Conservation (phyloP, 2,888 invertebrate species). For the Creontiades dilutus region DNA sequence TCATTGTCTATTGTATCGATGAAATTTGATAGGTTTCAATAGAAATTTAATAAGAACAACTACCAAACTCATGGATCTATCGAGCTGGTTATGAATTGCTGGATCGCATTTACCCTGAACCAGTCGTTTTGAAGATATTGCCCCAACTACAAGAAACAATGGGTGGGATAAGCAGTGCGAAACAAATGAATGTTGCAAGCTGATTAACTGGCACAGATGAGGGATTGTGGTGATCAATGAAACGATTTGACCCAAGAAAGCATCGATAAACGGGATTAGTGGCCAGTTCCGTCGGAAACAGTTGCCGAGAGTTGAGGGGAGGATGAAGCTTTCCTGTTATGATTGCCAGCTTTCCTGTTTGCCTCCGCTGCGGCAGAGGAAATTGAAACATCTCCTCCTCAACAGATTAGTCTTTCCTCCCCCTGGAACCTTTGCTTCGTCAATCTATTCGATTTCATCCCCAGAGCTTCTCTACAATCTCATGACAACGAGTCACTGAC, state of each 20-base stretch:
- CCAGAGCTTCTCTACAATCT: neutral
- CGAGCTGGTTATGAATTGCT: too few species aligned
- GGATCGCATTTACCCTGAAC: too few species aligned
- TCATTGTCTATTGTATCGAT: too few species aligned
- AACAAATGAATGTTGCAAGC: neutral
- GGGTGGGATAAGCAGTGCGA: neutral
- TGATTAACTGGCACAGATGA: neutral
- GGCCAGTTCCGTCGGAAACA: conserved; percentile 25
- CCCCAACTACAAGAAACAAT: too few species aligned
- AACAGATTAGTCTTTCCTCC: conserved; percentile 35
- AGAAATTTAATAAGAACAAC: too few species aligned
- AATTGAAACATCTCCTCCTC: conserved; percentile 41
- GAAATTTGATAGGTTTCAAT: too few species aligned
- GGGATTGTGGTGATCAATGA: neutral
- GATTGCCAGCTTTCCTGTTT: conserved; percentile 50
- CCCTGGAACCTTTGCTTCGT: neutral
- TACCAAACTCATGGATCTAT: too few species aligned
- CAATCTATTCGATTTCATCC: conserved; percentile 28
- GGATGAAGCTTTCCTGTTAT: conserved; percentile 41
- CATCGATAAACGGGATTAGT: conserved; percentile 38
- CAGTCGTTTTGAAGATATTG: too few species aligned
- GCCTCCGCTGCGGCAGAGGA: conserved; percentile 33
- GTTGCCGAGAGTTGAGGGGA: neutral
- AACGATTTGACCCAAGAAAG: conserved; percentile 13
- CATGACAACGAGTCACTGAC: neutral